Percentiles rank a stretch among this genome's conserved stretches.
phyloP scores from a whole-genome alignment of 2,113 vertebrate genomes.

The Osmerus mordax region DNA sequence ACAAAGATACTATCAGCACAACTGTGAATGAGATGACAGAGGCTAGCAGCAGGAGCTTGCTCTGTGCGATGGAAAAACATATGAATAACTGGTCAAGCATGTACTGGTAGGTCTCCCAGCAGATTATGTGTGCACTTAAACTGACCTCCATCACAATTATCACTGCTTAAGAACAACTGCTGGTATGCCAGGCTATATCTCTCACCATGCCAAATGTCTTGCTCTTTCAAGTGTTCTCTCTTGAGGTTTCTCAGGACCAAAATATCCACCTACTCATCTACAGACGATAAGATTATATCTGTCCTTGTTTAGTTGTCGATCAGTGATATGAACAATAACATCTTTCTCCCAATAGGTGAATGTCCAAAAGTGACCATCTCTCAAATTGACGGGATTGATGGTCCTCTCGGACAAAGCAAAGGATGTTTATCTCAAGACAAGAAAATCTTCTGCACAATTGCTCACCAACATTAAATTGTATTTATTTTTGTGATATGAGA shows the following conservation, averaged over 20 bases:
- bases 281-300: background rate
- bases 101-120: background rate
- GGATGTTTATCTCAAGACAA: background rate
- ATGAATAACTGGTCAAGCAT: background rate
- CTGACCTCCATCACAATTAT: background rate
- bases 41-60: background rate
- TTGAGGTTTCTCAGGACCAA: background rate
- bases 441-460: background rate
- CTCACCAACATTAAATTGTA: conserved; percentile 18
- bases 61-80: too few species aligned
- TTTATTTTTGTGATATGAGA: background rate
- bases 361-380: background rate
- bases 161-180: background rate
- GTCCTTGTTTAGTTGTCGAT: background rate
- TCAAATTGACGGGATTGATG: background rate
- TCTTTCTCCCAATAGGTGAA: conserved; percentile 3
- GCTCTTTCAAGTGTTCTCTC: background rate
- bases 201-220: conserved; percentile 8
- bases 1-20: too few species aligned
- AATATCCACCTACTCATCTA: background rate
- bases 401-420: background rate
- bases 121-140: background rate
- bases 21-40: too few species aligned
- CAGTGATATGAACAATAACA: background rate
- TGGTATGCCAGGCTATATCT: conserved; percentile 1